phyloP scores from a whole-genome alignment of 2,888 invertebrate species.

The Himalopsyche anomala region DNA sequence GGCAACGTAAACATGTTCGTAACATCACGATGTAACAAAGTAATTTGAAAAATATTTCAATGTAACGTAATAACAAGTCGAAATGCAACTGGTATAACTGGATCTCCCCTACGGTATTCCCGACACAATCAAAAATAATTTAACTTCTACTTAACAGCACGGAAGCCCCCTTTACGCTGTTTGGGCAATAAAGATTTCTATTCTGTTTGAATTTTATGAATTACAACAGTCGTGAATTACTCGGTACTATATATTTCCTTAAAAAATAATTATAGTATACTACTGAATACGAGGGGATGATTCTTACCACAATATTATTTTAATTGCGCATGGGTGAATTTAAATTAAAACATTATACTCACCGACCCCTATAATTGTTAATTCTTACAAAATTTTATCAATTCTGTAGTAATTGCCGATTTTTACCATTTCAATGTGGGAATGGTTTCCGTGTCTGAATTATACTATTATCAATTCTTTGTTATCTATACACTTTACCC shows the following conservation, averaged over 20 bases:
- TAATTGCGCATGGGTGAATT: constrained; percentile 23
- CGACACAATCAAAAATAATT: constrained; percentile 28
- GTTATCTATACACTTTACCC: no score
- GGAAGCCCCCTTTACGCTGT: constrained; percentile 2
- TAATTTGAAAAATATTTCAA: constrained; percentile 18
- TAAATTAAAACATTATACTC: constrained; percentile 39
- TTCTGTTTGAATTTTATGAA: neutral
- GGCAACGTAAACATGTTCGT: neutral
- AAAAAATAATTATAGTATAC: neutral
- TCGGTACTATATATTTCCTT: no score
- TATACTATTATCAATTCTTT: no score
- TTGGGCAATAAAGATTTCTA: constrained; percentile 12
- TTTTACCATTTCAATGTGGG: constrained; percentile 14
- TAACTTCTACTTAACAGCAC: constrained; percentile 1
- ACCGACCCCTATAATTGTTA: neutral
- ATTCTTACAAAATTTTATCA: neutral
- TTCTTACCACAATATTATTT: neutral
- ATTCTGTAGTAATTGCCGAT: neutral
- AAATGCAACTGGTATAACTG: constrained; percentile 6
- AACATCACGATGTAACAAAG: neutral
- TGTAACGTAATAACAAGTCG: neutral
- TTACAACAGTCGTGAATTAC: no score
- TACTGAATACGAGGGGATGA: neutral
- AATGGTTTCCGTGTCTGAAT: neutral
- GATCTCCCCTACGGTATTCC: constrained; percentile 1